Base-by-base conservation (phyloP, 1,140 invertebrate species). In the Euura saliciscinereae region DNA sequence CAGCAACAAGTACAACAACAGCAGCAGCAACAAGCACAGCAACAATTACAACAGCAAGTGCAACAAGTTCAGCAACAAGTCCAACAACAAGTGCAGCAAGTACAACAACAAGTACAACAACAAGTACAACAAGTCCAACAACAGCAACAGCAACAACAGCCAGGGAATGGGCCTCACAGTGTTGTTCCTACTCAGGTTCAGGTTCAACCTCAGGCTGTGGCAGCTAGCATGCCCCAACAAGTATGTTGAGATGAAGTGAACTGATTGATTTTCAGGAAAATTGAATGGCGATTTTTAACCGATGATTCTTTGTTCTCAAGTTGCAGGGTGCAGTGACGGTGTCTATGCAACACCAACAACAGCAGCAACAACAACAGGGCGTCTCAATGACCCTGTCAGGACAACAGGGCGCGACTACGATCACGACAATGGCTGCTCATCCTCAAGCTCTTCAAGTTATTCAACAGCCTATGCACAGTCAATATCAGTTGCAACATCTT, bases 401-500 rank as follows among this genome's bases (percentile, higher is more conserved):
- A 43, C 85, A 87, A 70, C 85, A 85, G 64, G 85, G 84, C 6
- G 85, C 82, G 11, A 86, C 84, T 6, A 86, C 86, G 2, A 88
- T 88, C 70, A 87, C 85, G 3, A 87, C 86, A 0, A 87, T 87
- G 85, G 85, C 86, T 59, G 83, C 85, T 1, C 86, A 86, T 75
- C 85, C 85, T 0, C 85, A 87, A 67, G 85, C 85, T 1, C 89
- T 93, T 8, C 94, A 96, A 85, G 92, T 96, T 11, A 95, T 96
- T 76, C 94, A 95, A 82, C 95, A 96, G 76, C 93, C 94, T 1
- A 83, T 95, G 73, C 93, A 94, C 78, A 93, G 92, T 84, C 91
- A 90, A 78, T 95, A 95, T 83, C 87, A 87, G 65, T 76, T 95
- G 70, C 93, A 94, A 77, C 94, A 95, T 82, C 86, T 97, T 10